Percentiles rank a stretch among this genome's conserved stretches.
These are phyloP conservation scores for Pocillopora damicornis DNA, from an alignment of 64 coral and sea anemone genomes.

Conservation along the genomic window DNA sequence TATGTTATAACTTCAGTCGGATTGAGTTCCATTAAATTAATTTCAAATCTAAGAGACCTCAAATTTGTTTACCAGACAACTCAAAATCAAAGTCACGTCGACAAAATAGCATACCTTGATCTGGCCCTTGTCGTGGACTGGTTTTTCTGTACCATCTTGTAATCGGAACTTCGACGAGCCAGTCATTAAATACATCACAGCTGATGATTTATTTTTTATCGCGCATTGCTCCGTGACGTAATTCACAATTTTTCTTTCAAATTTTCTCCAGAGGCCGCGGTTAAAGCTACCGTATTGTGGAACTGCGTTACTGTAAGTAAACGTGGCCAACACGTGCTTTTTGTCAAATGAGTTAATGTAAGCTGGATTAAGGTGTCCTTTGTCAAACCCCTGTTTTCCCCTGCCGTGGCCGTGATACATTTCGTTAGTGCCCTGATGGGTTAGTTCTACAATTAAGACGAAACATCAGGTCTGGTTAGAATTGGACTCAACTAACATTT, in stretches of 20 bases:
- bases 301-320: constrained; percentile 17
- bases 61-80: too few relatives aligned
- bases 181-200: constrained; percentile 1
- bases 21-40: too few relatives aligned
- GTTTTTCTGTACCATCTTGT: background rate
- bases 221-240: background rate
- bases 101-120: background rate
- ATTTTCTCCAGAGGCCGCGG: background rate
- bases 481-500: background rate
- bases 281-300: background rate
- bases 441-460: background rate
- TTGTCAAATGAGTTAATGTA: background rate
- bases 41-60: too few relatives aligned
- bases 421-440: background rate
- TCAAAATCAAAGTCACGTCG: background rate
- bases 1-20: too few relatives aligned
- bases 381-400: background rate
- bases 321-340: background rate
- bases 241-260: background rate
- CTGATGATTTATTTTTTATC: background rate
- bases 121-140: background rate
- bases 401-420: background rate
- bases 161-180: background rate
- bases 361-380: background rate
- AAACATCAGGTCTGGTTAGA: background rate